phyloP scores from a whole-genome alignment of 2,113 vertebrate genomes.

The Nicator chloris region DNA sequence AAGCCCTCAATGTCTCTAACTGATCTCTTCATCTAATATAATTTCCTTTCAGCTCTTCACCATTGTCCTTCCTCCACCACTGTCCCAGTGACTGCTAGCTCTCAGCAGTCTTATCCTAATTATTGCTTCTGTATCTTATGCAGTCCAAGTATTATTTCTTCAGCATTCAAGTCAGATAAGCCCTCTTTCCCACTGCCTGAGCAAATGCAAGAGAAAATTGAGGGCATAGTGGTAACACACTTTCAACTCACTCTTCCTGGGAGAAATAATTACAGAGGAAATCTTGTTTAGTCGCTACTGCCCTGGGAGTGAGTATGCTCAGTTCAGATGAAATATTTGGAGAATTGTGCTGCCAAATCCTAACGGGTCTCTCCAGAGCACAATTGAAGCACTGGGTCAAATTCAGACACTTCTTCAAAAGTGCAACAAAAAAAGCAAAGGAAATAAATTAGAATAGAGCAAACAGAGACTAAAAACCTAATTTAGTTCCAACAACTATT shows the following conservation, averaged over 20 bases:
- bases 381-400: neutral
- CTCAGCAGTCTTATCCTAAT: neutral
- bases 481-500: neutral
- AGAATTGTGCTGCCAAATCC: neutral
- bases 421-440: neutral
- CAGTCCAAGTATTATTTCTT: neutral
- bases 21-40: neutral
- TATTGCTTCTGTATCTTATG: neutral
- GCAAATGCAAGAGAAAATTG: neutral
- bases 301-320: neutral
- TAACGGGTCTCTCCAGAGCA: neutral
- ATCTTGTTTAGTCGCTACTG: neutral
- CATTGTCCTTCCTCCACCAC: neutral
- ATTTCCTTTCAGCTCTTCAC: neutral
- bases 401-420: neutral
- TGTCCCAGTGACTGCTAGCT: neutral
- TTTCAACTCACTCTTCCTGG: neutral
- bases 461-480: neutral
- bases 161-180: neutral
- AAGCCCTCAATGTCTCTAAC: neutral
- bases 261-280: slow-evolving; percentile 27
- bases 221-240: neutral
- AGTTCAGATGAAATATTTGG: slow-evolving; percentile 1
- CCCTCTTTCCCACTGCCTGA: neutral
- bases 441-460: neutral